Evolutionary conservation across 2,797 vertebrate genomes (phyloP), one percentile per base, ranked within the genome.

Genomic region (Protonibea diacanthus): DNA sequence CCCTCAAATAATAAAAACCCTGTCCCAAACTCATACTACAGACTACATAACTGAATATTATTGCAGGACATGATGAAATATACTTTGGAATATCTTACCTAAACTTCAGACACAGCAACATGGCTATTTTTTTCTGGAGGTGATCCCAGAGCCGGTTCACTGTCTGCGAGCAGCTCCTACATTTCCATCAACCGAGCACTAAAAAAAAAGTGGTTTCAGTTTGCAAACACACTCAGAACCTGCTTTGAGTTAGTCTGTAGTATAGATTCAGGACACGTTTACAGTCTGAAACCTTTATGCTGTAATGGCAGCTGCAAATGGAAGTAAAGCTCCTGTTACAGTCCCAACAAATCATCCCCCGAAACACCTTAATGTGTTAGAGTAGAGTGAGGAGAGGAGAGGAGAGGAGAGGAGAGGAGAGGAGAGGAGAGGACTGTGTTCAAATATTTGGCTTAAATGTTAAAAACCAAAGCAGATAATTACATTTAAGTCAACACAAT

Each of bases 391-490:
- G 33, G 33, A 38, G 33, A 38, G 33, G 33, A 38, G 38, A 47
- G 18, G n/a, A 17, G 14, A 33, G 45, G n/a, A 15, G 42, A 52
- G 21, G 27, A 20, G n/a, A 42, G 53, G 29, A 23, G 71, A 73
- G 18, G 70, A 66, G 38, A 75, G 62, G 63, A 23, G 27, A 59
- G 42, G 20, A 74, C 58, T 21, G 63, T 7, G 70, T 61, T 69
- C 48, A 51, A 63, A 61, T 72, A 83, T 90, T 91, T 89, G 84
- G 84, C 74, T 86, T 79, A 20, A 80, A 82, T 23, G 21, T 76
- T 71, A 57, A 65, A 81, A 74, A 83, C 53, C 68, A 81, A 87
- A 83, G 38, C 62, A 66, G 56, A 78, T 40, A 80, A 78, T 33
- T 66, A 75, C 64, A 80, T 72, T 76, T 55, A 82, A 78, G 71